Conservation (phyloP, 2,797 vertebrate genomes). For the Pangasius sanitwongsei region DNA sequence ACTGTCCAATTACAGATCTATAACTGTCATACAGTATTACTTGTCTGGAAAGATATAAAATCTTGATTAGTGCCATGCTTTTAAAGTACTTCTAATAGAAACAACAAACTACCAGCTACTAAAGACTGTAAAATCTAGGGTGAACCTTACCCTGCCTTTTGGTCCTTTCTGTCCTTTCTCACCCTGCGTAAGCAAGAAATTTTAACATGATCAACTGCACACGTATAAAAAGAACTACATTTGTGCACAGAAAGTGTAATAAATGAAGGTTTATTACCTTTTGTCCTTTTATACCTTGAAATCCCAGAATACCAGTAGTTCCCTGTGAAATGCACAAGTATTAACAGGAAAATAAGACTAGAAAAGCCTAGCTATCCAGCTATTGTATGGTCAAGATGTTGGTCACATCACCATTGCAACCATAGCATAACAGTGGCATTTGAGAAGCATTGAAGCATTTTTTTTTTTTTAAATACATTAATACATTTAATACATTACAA, state of each 20-base stretch:
- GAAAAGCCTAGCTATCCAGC: not conserved
- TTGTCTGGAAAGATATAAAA: not conserved
- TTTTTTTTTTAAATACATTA: not conserved
- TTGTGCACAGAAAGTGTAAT: constrained; percentile 27
- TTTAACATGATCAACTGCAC: not conserved
- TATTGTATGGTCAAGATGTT: not conserved
- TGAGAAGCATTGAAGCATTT: not conserved
- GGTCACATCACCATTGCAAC: not conserved
- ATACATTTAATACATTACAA: not conserved
- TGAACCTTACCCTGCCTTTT: constrained; percentile 72
- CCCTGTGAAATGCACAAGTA: constrained; percentile 67
- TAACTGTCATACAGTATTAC: not conserved
- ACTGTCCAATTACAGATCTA: not conserved
- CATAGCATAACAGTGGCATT: not conserved
- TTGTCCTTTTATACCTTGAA: constrained; percentile 71
- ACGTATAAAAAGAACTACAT: constrained; percentile 4
- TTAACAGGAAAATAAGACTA: not conserved
- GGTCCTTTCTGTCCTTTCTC: constrained; percentile 71
- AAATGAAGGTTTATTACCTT: constrained; percentile 63
- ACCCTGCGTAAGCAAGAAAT: constrained; percentile 64
- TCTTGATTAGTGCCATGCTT: not conserved
- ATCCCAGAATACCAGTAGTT: constrained; percentile 70
- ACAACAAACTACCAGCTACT: not conserved
- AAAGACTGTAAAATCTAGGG: not conserved
- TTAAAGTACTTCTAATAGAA: not conserved